A percentile compares a stretch with the other conserved stretches of the same genome.
Conservation (phyloP, 2,888 invertebrate genomes). For the Tipula unca region DNA sequence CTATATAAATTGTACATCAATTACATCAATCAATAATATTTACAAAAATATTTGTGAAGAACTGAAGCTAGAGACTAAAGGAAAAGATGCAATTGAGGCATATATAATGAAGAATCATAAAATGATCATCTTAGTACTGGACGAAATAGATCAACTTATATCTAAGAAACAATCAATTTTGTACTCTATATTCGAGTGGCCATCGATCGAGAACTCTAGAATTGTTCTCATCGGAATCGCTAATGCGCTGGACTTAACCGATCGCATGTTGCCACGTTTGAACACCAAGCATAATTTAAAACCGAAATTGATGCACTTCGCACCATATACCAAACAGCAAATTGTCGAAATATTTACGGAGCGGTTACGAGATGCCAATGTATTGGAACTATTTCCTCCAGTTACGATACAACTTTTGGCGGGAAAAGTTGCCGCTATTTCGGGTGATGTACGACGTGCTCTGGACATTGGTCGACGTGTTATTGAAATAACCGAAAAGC, state of each 20-base stretch:
- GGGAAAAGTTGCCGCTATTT: conserved; percentile 84
- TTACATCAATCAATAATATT: conserved; percentile 74
- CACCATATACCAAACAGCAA: conserved; percentile 85
- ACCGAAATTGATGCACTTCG: conserved; percentile 76
- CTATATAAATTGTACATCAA: conserved; percentile 77
- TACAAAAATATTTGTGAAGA: conserved; percentile 70
- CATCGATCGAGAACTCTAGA: conserved; percentile 56
- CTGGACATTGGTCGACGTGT: conserved; percentile 87
- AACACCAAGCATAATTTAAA: conserved; percentile 66
- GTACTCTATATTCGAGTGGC: conserved; percentile 93
- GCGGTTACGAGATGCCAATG: conserved; percentile 63
- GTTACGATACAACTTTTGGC: conserved; percentile 86
- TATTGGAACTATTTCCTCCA: conserved; percentile 63
- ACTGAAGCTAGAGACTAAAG: conserved; percentile 49
- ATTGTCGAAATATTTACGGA: conserved; percentile 77
- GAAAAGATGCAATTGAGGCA: conserved; percentile 61
- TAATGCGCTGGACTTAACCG: conserved; percentile 91
- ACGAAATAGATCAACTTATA: conserved; percentile 92
- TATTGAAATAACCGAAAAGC: conserved; percentile 67
- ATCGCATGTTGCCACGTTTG: conserved; percentile 77
- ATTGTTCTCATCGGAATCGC: conserved; percentile 86
- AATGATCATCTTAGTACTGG: conserved; percentile 76
- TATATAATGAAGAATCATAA: conserved; percentile 57
- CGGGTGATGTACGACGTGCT: conserved; percentile 91
- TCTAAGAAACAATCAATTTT: conserved; percentile 70